These are phyloP conservation scores for Sepiola atlantica DNA, from an alignment of 2,888 invertebrate genomes.

Conservation along the genomic window DNA sequence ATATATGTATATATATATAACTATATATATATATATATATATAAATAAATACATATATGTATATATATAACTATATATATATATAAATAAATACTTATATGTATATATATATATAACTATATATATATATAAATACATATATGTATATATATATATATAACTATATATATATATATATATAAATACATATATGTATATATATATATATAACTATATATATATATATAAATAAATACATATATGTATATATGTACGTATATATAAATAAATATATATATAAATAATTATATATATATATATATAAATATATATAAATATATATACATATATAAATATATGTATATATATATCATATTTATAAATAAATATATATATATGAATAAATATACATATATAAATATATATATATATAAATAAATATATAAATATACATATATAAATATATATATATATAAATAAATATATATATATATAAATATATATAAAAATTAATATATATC, in stretches of 20 bases:
- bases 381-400: not conserved
- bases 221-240: not conserved
- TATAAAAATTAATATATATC: not conserved
- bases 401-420: not conserved
- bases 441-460: not conserved
- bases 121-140: not conserved
- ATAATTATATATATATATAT: not conserved
- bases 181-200: not conserved
- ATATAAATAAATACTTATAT: not conserved
- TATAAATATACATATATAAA: not conserved
- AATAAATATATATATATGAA: not conserved
- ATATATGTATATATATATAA: not conserved
- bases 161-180: not conserved
- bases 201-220: not conserved
- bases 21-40: conserved; percentile 37
- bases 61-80: too few species aligned
- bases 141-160: not conserved
- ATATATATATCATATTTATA: not conserved
- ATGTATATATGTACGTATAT: not conserved
- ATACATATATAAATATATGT: not conserved
- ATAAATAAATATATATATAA: not conserved
- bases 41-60: not conserved
- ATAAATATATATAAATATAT: not conserved
- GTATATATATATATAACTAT: not conserved
- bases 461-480: not conserved